Evolutionary conservation across 2,888 invertebrate species (phyloP).

Genomic region (Pyrrhosoma nymphula): DNA sequence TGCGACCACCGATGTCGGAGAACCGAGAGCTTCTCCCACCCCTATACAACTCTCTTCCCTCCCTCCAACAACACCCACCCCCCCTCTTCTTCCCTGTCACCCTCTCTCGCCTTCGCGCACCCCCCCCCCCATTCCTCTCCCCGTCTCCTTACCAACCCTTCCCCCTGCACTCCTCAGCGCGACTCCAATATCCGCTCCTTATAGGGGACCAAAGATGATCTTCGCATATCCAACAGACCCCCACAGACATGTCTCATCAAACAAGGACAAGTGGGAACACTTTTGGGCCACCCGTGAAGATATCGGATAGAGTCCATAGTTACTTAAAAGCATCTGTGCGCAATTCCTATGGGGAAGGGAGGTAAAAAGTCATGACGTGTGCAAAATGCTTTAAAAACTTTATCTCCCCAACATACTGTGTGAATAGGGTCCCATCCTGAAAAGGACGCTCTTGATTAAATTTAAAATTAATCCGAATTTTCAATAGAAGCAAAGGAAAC

Average conservation of each 20-base stretch:
- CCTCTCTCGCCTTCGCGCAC: not conserved
- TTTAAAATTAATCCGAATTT: too few relatives aligned
- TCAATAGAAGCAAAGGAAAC: too few relatives aligned
- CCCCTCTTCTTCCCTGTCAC: not conserved
- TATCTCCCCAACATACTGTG: too few relatives aligned
- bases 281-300: not conserved
- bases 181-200: not conserved
- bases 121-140: not conserved
- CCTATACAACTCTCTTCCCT: not conserved
- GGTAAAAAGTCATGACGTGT: too few relatives aligned
- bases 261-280: constrained; percentile 18
- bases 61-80: not conserved
- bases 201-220: constrained; percentile 37
- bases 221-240: constrained; percentile 30
- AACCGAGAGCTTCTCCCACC: not conserved
- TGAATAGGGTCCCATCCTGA: too few relatives aligned
- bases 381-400: too few relatives aligned
- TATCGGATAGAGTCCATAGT: not conserved
- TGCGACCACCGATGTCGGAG: constrained; percentile 5
- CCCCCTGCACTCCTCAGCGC: not conserved
- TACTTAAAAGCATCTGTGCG: not conserved
- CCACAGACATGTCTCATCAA: constrained; percentile 45
- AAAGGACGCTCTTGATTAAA: too few relatives aligned
- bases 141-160: not conserved
- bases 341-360: not conserved